Conservation (phyloP, 2,797 vertebrate genomes). For the Okamejei kenojei region DNA sequence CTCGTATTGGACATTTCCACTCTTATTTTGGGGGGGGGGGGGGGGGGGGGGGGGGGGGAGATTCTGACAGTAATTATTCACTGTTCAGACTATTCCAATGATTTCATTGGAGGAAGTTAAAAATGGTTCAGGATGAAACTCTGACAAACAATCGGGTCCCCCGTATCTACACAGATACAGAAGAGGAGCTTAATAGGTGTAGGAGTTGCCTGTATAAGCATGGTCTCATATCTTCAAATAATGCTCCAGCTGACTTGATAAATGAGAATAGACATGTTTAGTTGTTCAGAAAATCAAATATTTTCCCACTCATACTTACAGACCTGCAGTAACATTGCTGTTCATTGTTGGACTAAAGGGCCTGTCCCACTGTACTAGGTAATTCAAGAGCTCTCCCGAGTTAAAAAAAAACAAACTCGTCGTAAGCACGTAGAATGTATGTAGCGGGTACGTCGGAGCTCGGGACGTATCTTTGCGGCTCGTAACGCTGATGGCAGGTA, state of each 20-base stretch:
- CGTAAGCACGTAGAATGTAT: too few species aligned
- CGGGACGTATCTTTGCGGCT: too few species aligned
- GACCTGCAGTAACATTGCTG: not conserved
- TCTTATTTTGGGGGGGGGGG: too few species aligned
- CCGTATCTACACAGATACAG: not conserved
- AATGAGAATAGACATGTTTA: not conserved
- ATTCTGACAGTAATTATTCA: not conserved
- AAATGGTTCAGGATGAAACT: not conserved
- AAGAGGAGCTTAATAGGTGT: not conserved
- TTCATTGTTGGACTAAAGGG: too few species aligned
- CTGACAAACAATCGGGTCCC: not conserved
- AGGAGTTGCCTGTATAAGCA: not conserved
- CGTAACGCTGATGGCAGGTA: too few species aligned
- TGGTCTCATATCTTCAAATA: not conserved
- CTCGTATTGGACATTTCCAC: too few species aligned
- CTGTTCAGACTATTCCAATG: too few species aligned
- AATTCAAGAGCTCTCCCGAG: too few species aligned
- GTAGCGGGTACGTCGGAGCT: too few species aligned
- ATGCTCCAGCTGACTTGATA: not conserved
- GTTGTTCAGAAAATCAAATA: not conserved
- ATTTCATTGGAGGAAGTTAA: not conserved
- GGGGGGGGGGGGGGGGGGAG: too few species aligned
- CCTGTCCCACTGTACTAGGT: too few species aligned
- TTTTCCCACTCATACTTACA: not conserved
- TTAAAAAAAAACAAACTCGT: too few species aligned